Evolutionary conservation across 2,888 invertebrate species (phyloP).

Genomic region (Philereme vetulata): DNA sequence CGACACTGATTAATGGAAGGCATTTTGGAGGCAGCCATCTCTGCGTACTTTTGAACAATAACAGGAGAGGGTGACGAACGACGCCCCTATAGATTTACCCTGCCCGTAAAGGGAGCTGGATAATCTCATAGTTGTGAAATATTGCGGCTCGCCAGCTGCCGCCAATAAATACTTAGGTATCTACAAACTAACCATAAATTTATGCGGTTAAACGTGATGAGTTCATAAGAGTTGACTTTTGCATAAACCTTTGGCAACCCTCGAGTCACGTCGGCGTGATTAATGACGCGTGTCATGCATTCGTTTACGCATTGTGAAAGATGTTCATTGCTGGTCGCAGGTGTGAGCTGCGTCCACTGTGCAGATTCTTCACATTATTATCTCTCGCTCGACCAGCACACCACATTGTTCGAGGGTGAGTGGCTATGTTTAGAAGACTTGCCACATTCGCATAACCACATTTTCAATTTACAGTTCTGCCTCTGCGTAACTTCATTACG

Average conservation of each 20-base stretch:
- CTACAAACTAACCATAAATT: conserved; percentile 58
- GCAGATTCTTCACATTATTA: conserved; percentile 38
- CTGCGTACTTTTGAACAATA: conserved; percentile 54
- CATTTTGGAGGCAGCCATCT: conserved; percentile 69
- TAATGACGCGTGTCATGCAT: conserved; percentile 60
- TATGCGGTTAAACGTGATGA: conserved; percentile 71
- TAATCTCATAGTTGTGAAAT: conserved; percentile 70
- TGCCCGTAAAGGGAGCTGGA: conserved; percentile 54
- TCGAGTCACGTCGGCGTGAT: conserved; percentile 63
- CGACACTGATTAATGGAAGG: conserved; percentile 82
- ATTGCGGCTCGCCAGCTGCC: conserved; percentile 66
- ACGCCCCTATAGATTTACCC: conserved; percentile 55
- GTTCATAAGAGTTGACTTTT: conserved; percentile 61
- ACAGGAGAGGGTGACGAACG: conserved; percentile 62
- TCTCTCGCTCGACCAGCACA: conserved; percentile 35
- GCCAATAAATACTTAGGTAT: conserved; percentile 49
- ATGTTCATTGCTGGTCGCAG: conserved; percentile 47
- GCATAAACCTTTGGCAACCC: conserved; percentile 67
- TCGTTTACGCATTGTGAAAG: conserved; percentile 57
- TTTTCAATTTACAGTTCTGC: conserved; percentile 20
- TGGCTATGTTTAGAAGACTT: conserved; percentile 24
- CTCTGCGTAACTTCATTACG: conserved; percentile 14
- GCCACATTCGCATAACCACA: conserved; percentile 21
- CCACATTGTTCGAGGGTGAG: conserved; percentile 28
- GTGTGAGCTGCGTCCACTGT: conserved; percentile 31